These are phyloP conservation scores for Orius laevigatus DNA, from an alignment of 1,140 invertebrate species.

Conservation along the genomic window DNA sequence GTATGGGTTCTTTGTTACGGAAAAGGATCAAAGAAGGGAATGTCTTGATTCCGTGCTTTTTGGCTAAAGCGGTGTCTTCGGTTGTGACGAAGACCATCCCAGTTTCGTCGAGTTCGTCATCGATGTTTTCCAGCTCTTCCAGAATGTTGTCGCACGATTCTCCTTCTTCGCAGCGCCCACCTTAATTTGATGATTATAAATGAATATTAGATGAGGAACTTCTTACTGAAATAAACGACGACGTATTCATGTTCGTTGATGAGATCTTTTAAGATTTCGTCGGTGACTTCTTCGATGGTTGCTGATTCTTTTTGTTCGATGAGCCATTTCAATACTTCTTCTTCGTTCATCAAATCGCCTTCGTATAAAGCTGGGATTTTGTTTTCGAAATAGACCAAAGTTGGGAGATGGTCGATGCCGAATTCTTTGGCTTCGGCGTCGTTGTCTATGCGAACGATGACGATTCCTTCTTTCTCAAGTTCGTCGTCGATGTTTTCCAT, in stretches of 20 bases:
- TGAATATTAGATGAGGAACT: conserved; percentile 23
- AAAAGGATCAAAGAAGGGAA: conserved; percentile 82
- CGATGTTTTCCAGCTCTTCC: conserved; percentile 77
- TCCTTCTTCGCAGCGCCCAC: conserved; percentile 71
- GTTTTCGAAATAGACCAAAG: conserved; percentile 78
- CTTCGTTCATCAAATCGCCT: conserved; percentile 76
- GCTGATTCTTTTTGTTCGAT: conserved; percentile 78
- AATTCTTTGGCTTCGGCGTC: conserved; percentile 77
- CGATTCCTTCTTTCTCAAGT: conserved; percentile 72
- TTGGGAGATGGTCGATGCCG: conserved; percentile 76
- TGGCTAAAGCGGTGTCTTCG: conserved; percentile 62
- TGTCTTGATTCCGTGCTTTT: conserved; percentile 67
- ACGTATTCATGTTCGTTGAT: conserved; percentile 87
- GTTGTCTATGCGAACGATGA: conserved; percentile 77
- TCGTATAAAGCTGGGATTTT: conserved; percentile 83
- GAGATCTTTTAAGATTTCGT: conserved; percentile 72
- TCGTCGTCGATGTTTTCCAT: conserved; percentile 88
- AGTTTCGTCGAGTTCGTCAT: conserved; percentile 83
- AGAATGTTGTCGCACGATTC: conserved; percentile 70
- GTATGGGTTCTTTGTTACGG: conserved; percentile 69
- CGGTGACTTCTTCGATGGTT: conserved; percentile 87
- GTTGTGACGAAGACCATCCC: conserved; percentile 89
- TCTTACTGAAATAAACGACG: conserved; percentile 82
- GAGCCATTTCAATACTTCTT: conserved; percentile 79
- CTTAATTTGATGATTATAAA: conserved; percentile 27